phyloP scores from a whole-genome alignment of 2,797 vertebrate species.

The Odontamblyopus lacepedii region DNA sequence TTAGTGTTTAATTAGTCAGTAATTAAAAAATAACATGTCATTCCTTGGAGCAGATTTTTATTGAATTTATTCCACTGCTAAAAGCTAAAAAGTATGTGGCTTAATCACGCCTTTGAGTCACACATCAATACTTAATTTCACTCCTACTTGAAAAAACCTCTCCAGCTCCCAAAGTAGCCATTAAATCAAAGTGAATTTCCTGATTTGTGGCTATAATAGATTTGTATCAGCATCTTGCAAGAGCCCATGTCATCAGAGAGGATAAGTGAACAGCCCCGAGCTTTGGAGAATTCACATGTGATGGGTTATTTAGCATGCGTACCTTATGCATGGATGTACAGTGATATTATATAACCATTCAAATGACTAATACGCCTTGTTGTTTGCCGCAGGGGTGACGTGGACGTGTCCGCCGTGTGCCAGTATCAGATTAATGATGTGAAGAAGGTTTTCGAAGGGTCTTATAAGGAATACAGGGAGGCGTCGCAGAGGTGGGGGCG shows the following conservation, averaged over 20 bases:
- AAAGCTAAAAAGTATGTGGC: constrained; percentile 16
- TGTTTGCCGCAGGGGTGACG: constrained; percentile 83
- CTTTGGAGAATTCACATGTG: constrained; percentile 8
- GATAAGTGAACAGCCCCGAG: constrained; percentile 12
- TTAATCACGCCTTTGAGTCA: constrained; percentile 36
- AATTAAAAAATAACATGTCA: constrained; percentile 17
- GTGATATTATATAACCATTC: constrained; percentile 6
- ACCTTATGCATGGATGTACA: background rate
- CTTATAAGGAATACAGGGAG: constrained; percentile 92
- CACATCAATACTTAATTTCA: constrained; percentile 43
- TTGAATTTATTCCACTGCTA: constrained; percentile 31
- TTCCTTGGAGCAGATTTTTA: constrained; percentile 17
- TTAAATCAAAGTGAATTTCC: constrained; percentile 43
- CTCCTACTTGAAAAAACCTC: constrained; percentile 19
- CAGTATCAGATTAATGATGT: constrained; percentile 89
- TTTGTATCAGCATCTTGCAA: constrained; percentile 32
- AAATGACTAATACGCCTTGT: constrained; percentile 40
- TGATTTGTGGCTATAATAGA: constrained; percentile 29
- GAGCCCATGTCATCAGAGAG: constrained; percentile 20
- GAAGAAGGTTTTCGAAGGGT: constrained; percentile 89
- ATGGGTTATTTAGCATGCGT: constrained; percentile 5
- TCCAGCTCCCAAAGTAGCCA: constrained; percentile 3
- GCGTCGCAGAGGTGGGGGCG: constrained; percentile 89
- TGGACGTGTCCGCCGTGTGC: constrained; percentile 91
- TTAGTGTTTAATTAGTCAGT: constrained; percentile 4